Conservation (phyloP, 2,888 invertebrate species). For the Temnothorax rugatulus region DNA sequence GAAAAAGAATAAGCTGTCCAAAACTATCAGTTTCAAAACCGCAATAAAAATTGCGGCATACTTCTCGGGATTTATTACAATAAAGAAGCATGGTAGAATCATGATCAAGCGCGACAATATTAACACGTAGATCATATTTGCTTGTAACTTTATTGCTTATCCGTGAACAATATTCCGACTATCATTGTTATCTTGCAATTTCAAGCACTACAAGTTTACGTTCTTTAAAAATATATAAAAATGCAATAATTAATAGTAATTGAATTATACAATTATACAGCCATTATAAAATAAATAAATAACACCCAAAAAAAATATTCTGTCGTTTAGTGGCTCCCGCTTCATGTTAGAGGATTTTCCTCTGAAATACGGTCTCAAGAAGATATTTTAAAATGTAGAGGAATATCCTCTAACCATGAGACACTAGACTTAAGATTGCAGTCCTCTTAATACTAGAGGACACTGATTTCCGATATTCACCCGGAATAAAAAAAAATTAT, state of each 20-base stretch:
- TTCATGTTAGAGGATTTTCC: too few species aligned
- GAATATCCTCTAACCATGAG: too few species aligned
- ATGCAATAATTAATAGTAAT: background rate
- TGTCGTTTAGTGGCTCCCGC: too few species aligned
- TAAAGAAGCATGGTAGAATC: background rate
- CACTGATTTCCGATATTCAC: too few species aligned
- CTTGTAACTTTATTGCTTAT: conserved; percentile 72
- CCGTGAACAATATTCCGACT: conserved; percentile 68
- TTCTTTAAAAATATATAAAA: background rate
- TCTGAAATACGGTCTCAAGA: too few species aligned
- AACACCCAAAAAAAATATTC: too few species aligned
- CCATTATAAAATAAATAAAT: conserved; percentile 8
- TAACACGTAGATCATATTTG: conserved; percentile 38
- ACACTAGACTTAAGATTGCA: too few species aligned
- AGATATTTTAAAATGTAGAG: too few species aligned
- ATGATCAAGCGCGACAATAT: conserved; percentile 27
- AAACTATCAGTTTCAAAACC: background rate
- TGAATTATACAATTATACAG: background rate
- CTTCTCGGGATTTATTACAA: background rate
- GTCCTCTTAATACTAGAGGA: too few species aligned
- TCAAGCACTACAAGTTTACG: background rate
- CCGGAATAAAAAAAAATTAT: too few species aligned
- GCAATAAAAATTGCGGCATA: conserved; percentile 24
- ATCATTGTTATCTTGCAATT: conserved; percentile 32
- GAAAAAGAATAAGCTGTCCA: background rate